Percentiles rank a stretch among this genome's conserved stretches.
phyloP scores from a whole-genome alignment of 2,888 invertebrate species.

The Nemotelus nigrinus region DNA sequence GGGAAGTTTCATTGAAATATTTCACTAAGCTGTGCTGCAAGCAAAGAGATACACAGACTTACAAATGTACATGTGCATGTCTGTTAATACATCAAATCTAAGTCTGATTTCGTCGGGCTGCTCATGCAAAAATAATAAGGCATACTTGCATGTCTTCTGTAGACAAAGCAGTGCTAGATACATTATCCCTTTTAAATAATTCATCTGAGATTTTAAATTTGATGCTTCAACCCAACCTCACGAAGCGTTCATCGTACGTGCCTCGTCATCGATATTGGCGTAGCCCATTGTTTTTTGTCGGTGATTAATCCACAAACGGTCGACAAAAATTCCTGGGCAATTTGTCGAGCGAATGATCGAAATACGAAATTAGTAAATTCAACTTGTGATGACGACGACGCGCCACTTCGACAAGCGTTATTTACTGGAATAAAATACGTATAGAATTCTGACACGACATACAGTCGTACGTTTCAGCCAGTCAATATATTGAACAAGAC shows the following conservation, averaged over 20 bases:
- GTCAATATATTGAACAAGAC: conserved; percentile 8
- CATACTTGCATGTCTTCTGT: too few relatives aligned
- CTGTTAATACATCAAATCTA: too few relatives aligned
- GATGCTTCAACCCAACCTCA: too few relatives aligned
- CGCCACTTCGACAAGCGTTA: neutral
- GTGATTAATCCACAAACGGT: conserved; percentile 31
- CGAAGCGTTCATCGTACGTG: conserved; percentile 21
- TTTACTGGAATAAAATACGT: too few relatives aligned
- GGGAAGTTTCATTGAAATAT: too few relatives aligned
- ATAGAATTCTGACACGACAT: too few relatives aligned
- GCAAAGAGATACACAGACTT: too few relatives aligned
- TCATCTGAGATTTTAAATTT: conserved; percentile 10
- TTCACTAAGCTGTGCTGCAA: too few relatives aligned
- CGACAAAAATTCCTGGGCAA: conserved; percentile 24
- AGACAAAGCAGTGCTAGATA: neutral
- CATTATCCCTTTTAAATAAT: conserved; percentile 40
- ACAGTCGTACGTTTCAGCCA: conserved; percentile 5
- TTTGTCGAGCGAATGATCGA: conserved; percentile 36
- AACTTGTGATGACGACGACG: conserved; percentile 4
- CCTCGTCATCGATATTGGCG: conserved; percentile 25
- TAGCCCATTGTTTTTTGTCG: conserved; percentile 40
- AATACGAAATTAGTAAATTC: conserved; percentile 39
- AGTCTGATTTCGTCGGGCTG: too few relatives aligned
- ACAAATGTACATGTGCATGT: too few relatives aligned
- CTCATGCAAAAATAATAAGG: too few relatives aligned